Evolutionary conservation across 2,888 invertebrate species (phyloP).

Genomic region (Lissocephala sabroskyi): DNA sequence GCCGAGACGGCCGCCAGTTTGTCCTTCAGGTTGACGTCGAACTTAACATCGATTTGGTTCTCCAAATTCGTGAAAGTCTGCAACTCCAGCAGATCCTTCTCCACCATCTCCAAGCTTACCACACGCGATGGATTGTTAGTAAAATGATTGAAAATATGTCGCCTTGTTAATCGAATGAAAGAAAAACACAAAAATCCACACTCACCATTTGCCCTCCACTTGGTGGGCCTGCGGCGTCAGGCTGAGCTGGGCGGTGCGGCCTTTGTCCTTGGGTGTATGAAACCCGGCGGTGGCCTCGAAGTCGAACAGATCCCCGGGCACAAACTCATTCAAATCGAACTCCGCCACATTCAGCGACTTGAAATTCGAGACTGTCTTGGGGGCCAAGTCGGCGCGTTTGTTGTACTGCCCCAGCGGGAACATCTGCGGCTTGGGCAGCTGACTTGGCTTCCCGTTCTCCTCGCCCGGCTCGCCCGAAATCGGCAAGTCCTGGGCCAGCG

Average conservation of each 20-base stretch:
- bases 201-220: slow-evolving; percentile 20
- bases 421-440: slow-evolving; percentile 47
- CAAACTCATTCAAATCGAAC: slow-evolving; percentile 31
- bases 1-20: slow-evolving; percentile 31
- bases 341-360: slow-evolving; percentile 17
- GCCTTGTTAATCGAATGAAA: too few species aligned
- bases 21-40: slow-evolving; percentile 46
- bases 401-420: slow-evolving; percentile 15
- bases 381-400: slow-evolving; percentile 14
- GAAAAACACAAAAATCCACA: background rate
- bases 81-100: slow-evolving; percentile 75
- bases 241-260: slow-evolving; percentile 16
- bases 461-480: too few species aligned
- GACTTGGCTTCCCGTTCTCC: too few species aligned
- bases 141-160: too few species aligned
- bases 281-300: slow-evolving; percentile 23
- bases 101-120: slow-evolving; percentile 73
- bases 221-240: slow-evolving; percentile 40
- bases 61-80: slow-evolving; percentile 77
- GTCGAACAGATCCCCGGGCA: slow-evolving; percentile 34
- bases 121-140: too few species aligned
- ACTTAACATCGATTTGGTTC: slow-evolving; percentile 72
- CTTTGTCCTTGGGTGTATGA: slow-evolving; percentile 7
- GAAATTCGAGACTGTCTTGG: slow-evolving; percentile 39
- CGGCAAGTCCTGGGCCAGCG: too few species aligned